Percentiles rank a stretch among this genome's conserved stretches.
These are phyloP conservation scores for Nestor notabilis DNA, from an alignment of 2,113 vertebrate genomes.

Conservation along the genomic window DNA sequence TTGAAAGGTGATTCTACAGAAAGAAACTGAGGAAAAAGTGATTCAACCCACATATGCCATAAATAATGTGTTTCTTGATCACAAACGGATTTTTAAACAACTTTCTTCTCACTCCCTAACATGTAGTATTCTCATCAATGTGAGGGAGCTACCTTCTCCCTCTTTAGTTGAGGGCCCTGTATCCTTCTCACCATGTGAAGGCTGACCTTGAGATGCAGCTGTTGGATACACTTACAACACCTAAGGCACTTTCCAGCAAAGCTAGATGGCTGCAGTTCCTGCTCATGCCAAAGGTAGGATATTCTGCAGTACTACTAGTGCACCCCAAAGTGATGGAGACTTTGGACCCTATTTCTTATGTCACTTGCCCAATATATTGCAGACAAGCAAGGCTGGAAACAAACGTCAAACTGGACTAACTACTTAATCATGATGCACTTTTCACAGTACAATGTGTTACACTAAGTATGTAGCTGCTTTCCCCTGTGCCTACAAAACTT, in stretches of 20 bases:
- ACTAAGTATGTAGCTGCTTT: not conserved
- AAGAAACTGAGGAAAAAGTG: not conserved
- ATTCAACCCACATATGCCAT: not conserved
- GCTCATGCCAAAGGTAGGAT: fast-evolving
- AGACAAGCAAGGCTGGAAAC: not conserved
- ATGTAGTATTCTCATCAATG: fast-evolving
- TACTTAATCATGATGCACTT: not conserved
- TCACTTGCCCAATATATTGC: not conserved
- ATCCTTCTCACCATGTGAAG: not conserved
- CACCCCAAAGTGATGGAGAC: not conserved
- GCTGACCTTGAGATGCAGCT: not conserved
- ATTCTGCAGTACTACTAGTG: not conserved
- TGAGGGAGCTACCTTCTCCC: not conserved
- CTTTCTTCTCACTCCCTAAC: not conserved
- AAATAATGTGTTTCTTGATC: not conserved
- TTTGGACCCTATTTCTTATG: not conserved
- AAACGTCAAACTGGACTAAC: not conserved
- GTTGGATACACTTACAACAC: not conserved
- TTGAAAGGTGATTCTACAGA: not conserved
- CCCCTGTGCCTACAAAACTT: not conserved
- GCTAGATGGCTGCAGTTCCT: fast-evolving
- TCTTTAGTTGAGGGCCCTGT: not conserved
- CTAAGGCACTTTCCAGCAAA: not conserved
- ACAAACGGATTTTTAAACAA: not conserved
- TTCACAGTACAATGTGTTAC: fast-evolving